Base-by-base conservation (phyloP, 1,140 invertebrate species). In the Apis cerana region DNA sequence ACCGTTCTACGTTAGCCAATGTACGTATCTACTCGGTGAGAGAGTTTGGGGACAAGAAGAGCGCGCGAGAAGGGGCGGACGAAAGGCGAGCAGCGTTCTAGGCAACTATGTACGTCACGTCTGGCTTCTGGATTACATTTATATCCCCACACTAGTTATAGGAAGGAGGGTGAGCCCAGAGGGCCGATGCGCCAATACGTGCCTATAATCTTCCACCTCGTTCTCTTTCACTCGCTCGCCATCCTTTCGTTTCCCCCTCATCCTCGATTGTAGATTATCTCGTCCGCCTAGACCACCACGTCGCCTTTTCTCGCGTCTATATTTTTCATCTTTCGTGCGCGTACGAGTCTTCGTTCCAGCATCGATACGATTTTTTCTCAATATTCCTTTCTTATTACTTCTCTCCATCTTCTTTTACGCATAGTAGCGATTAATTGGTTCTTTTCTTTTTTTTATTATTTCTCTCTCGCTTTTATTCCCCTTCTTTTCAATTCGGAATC, bases 151-250 rank as follows among this genome's bases (percentile, higher is more conserved):
- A 59, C 82, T 69, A 58, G 54, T 77, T 86, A 69, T 80, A 74
- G 67, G 27, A 59, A 70, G 33, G 72, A 43, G 74, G 75, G 67
- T 54, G 90, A 89, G 74, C 88, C 88, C 86, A 88, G 83, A 90
- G 90, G 91, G 83, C 85, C 91, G 89, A 92, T 92, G 91, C 91
- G 91, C 91, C 91, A 92, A 92, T 92, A 92, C 91, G 91, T 92
- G 91, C 91, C 91, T 92, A 92, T 92, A 92, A 92, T 92, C 90
- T 91, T 91, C 85, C 80, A 78, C 61, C 80, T 67, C 75, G 48
- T 85, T 43, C 82, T 85, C 85, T 88, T 85, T 90, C 1, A 19
- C 74, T 86, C 85, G 33, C 68, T 71, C 72, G 48, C 11, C 15
- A 71, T 17, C 17, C 50, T 72, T 59, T 21, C 58, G 61, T 56